These are phyloP conservation scores for Hestina assimilis DNA, from an alignment of 1,140 invertebrate genomes.

Conservation along the genomic window DNA sequence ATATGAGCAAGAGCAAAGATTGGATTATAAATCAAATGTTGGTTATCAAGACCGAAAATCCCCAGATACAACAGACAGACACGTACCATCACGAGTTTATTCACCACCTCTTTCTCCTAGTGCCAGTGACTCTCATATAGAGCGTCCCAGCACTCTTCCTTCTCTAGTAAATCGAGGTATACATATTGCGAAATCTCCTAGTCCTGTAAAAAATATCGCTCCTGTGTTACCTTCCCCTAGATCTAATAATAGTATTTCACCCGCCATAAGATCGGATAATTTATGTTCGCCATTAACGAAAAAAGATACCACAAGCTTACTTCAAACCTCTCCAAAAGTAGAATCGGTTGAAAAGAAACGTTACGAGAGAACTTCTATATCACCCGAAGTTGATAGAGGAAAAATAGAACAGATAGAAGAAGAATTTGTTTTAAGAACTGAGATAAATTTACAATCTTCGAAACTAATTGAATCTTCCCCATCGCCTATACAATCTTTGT, in stretches of 20 bases:
- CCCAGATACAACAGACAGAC: slow-evolving; percentile 57
- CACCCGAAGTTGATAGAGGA: slow-evolving; percentile 36
- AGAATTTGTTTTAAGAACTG: slow-evolving; percentile 22
- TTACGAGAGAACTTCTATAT: slow-evolving; percentile 37
- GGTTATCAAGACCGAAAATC: slow-evolving; percentile 57
- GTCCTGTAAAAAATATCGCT: slow-evolving; percentile 63
- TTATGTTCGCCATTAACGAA: slow-evolving; percentile 33
- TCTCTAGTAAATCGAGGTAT: slow-evolving; percentile 58
- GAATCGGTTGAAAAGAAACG: slow-evolving; percentile 38
- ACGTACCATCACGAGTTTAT: slow-evolving; percentile 68
- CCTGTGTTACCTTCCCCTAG: slow-evolving; percentile 56
- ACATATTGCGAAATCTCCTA: slow-evolving; percentile 62
- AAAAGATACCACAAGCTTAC: slow-evolving; percentile 33
- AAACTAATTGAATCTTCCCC: slow-evolving; percentile 14
- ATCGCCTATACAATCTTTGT: slow-evolving; percentile 12
- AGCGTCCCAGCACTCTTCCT: slow-evolving; percentile 64
- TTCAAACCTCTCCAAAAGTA: slow-evolving; percentile 34
- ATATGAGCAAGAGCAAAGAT: slow-evolving; percentile 78
- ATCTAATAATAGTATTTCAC: slow-evolving; percentile 53
- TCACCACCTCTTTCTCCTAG: slow-evolving; percentile 67
- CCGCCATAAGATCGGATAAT: slow-evolving; percentile 45
- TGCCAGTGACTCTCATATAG: slow-evolving; percentile 56
- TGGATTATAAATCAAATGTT: slow-evolving; percentile 52
- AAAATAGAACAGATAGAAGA: slow-evolving; percentile 27
- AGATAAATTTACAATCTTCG: slow-evolving; percentile 33